These are phyloP conservation scores for Leucopsar rothschildi DNA, from an alignment of 2,113 vertebrate species.

Conservation along the genomic window DNA sequence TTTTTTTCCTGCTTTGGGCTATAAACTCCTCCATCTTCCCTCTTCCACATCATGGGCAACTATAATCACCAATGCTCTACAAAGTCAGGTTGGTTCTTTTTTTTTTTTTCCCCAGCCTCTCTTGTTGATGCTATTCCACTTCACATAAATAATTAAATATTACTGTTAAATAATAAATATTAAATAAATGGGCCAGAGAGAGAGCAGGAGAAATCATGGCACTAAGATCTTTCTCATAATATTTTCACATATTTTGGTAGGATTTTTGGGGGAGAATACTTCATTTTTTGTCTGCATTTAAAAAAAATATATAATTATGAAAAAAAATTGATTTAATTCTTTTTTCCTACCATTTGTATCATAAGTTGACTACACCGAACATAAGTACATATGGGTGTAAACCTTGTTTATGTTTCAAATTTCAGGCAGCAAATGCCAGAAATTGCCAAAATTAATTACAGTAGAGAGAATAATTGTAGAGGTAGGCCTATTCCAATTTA, in stretches of 20 bases:
- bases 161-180: slow-evolving; percentile 65
- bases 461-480: background rate
- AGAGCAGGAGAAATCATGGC: background rate
- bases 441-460: background rate
- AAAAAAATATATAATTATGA: background rate
- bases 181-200: slow-evolving; percentile 66
- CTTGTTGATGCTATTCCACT: slow-evolving; percentile 46
- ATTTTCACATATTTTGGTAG: background rate
- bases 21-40: background rate
- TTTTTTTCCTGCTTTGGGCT: background rate
- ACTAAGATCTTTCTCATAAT: background rate
- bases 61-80: background rate
- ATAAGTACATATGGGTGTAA: background rate
- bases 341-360: background rate
- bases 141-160: slow-evolving; percentile 63
- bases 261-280: accelerated
- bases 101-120: background rate
- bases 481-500: background rate
- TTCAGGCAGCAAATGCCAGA: background rate
- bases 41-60: background rate
- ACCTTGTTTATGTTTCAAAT: background rate
- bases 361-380: background rate
- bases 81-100: background rate
- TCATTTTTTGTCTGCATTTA: background rate
- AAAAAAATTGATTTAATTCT: background rate